phyloP scores from a whole-genome alignment of 2,113 vertebrate species.

The Pundamilia nyererei region DNA sequence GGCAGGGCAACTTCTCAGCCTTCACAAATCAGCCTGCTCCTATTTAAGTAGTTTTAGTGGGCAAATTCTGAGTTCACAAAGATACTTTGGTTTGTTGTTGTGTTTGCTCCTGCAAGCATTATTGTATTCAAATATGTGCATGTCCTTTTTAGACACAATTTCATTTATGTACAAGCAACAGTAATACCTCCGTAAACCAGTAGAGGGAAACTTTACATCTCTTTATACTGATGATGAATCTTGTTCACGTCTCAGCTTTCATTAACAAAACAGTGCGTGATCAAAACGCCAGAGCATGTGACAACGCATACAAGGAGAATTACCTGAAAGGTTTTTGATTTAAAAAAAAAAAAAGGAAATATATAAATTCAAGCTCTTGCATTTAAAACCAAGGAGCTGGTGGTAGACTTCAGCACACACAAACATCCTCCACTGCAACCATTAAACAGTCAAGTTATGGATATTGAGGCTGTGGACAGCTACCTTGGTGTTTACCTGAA shows the following conservation, averaged over 20 bases:
- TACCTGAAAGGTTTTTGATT: neutral
- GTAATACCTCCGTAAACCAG: neutral
- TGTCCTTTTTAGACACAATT: neutral
- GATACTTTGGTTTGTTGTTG: neutral
- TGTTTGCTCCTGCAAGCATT: neutral
- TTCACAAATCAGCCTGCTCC: neutral
- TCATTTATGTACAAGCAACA: neutral
- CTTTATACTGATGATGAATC: neutral
- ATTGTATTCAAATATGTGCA: neutral
- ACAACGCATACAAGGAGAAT: neutral
- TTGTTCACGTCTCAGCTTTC: neutral
- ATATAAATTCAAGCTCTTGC: neutral
- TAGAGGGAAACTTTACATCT: neutral
- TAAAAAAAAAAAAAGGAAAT: accelerated
- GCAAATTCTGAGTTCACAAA: neutral
- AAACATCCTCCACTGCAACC: neutral
- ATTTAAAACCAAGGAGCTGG: neutral
- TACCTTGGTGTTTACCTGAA: neutral
- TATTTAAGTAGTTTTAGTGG: neutral
- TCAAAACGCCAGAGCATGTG: neutral
- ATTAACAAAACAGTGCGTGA: neutral
- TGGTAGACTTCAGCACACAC: accelerated
- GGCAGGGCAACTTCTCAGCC: accelerated
- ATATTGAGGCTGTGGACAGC: neutral
- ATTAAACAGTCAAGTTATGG: accelerated